Evolutionary conservation across 2,113 vertebrate genomes (phyloP).

Genomic region (Clarias magur): DNA sequence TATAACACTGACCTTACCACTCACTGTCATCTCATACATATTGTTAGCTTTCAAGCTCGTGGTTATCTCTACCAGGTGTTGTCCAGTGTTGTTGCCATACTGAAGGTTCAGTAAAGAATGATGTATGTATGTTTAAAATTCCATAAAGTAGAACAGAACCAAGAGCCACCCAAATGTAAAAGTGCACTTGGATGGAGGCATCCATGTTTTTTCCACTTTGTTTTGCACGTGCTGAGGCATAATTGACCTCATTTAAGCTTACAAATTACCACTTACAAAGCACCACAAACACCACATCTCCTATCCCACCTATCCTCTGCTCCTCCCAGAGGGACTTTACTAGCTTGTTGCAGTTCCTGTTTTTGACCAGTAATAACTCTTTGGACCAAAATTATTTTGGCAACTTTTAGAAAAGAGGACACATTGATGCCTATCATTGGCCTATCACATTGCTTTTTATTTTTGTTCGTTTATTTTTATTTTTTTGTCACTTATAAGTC

Average conservation of each 20-base stretch:
- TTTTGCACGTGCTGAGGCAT: neutral
- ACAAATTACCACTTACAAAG: neutral
- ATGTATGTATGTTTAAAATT: too few relatives aligned
- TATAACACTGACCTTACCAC: too few relatives aligned
- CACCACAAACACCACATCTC: neutral
- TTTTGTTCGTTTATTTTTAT: too few relatives aligned
- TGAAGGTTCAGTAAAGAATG: too few relatives aligned
- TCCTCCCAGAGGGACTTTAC: neutral
- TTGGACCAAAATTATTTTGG: too few relatives aligned
- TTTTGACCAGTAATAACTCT: neutral
- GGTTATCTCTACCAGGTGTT: too few relatives aligned
- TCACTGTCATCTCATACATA: too few relatives aligned
- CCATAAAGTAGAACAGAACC: too few relatives aligned
- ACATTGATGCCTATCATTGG: neutral
- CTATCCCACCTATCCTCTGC: neutral
- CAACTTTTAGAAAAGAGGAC: neutral
- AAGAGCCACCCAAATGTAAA: neutral
- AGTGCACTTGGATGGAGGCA: neutral
- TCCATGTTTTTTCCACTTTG: neutral
- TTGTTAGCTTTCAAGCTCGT: too few relatives aligned
- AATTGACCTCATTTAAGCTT: neutral
- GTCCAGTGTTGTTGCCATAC: too few relatives aligned
- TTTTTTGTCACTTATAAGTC: too few relatives aligned
- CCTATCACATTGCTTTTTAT: too few relatives aligned
- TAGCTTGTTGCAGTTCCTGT: neutral